Conservation (phyloP, 2,888 invertebrate genomes). For the Drosophila testacea region DNA sequence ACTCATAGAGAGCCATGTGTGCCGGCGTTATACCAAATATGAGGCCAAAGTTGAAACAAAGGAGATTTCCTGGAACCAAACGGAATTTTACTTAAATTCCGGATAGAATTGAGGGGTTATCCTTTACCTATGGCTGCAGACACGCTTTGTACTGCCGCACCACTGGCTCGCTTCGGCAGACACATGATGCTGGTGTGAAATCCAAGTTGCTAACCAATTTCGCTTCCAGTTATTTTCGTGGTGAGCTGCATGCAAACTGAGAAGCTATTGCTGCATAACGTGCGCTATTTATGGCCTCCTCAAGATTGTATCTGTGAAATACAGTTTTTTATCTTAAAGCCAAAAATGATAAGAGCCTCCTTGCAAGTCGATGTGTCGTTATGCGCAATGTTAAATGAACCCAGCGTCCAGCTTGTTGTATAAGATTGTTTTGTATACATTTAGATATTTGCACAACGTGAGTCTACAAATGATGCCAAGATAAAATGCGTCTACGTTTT, state of each 20-base stretch:
- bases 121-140: slow-evolving; percentile 67
- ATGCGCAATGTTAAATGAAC: slow-evolving; percentile 60
- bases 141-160: slow-evolving; percentile 68
- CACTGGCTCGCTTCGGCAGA: slow-evolving; percentile 68
- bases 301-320: slow-evolving; percentile 19
- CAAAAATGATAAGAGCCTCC: slow-evolving; percentile 34
- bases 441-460: slow-evolving; percentile 76
- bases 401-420: slow-evolving; percentile 31
- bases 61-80: slow-evolving; percentile 67
- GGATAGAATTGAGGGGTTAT: neutral
- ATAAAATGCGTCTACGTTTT: slow-evolving; percentile 61
- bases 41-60: slow-evolving; percentile 83
- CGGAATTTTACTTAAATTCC: neutral
- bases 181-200: slow-evolving; percentile 65
- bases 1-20: slow-evolving; percentile 76
- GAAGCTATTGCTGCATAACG: slow-evolving; percentile 39
- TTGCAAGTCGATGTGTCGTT: slow-evolving; percentile 31
- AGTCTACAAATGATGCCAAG: slow-evolving; percentile 71
- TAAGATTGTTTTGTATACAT: slow-evolving; percentile 30
- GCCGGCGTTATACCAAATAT: slow-evolving; percentile 82
- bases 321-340: slow-evolving; percentile 47
- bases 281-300: slow-evolving; percentile 60
- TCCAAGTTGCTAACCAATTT: slow-evolving; percentile 1
- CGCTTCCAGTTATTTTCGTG: slow-evolving; percentile 12
- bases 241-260: slow-evolving; percentile 55